Evolutionary conservation across 2,888 invertebrate species (phyloP).

Genomic region (Thymelicus sylvestris): DNA sequence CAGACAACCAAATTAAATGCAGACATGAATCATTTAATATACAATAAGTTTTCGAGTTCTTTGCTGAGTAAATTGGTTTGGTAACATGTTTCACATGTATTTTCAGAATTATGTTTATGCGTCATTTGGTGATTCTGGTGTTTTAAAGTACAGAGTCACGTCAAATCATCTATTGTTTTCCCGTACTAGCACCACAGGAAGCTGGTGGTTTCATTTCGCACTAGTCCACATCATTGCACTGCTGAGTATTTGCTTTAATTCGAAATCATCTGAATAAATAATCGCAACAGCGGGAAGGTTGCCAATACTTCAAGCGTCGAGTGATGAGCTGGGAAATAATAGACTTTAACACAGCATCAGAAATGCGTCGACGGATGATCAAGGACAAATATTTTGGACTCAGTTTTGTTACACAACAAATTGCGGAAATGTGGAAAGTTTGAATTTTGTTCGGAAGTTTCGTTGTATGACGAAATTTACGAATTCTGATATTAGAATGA

Average conservation of each 20-base stretch:
- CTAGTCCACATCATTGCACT: slow-evolving; percentile 8
- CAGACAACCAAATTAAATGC: not conserved
- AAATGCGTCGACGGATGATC: slow-evolving; percentile 18
- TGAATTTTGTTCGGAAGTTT: not conserved
- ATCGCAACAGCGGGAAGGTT: slow-evolving; percentile 27
- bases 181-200: not conserved
- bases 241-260: slow-evolving; percentile 32
- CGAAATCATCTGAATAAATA: slow-evolving; percentile 36
- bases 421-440: slow-evolving; percentile 8
- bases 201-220: not conserved
- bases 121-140: not conserved
- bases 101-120: not conserved
- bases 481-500: slow-evolving; percentile 6
- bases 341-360: slow-evolving; percentile 20
- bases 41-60: not conserved
- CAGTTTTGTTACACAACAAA: slow-evolving; percentile 7
- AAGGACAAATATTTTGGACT: slow-evolving; percentile 12
- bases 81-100: not conserved
- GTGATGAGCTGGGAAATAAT: slow-evolving; percentile 23
- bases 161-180: not conserved
- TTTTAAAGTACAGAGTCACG: not conserved
- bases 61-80: not conserved
- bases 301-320: slow-evolving; percentile 27
- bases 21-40: not conserved
- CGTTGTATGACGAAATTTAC: not conserved